Evolutionary conservation across 2,888 invertebrate species (phyloP), one percentile per base, ranked within the genome.

Genomic region (Aphidius colemani): DNA sequence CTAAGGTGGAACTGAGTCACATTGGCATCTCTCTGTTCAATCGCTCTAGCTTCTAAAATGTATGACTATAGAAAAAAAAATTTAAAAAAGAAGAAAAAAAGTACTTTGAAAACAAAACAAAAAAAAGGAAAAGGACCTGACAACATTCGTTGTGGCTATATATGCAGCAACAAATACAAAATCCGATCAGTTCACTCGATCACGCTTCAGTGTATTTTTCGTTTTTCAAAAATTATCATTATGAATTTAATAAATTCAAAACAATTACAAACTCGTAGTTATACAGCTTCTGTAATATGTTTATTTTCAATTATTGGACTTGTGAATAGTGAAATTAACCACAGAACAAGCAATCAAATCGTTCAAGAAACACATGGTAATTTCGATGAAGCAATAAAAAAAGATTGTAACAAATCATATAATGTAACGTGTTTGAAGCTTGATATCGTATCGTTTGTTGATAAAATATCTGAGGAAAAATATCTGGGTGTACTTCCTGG

Each of bases 391-490:
- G 57, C 61, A 2, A 68, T 79, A 67, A 80, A 64, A 69, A 83
- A 82, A 70, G 86, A 86, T 68, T 90, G 90, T 78, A 84, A 84
- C 48, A 85, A 84, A 39, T 82, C 84, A 0, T 88, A 89, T 73
- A 91, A 89, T 77, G 85, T 89, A 39, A 90, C 91, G 76, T 94
- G 94, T 75, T 82, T 93, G 48, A 94, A 93, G 77, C 84, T 93
- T 67, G 92, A 93, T 73, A 87, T 91, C 53, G 87, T 92, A 2
- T 90, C 90, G 6, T 88, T 93, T 74, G 85, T 94, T 68, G 93
- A 93, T 76, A 88, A 89, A 56, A 76, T 93, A 44, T 88, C 90
- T 70, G 89, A 90, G 75, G 87, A 88, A 69, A 87, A 89, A 72
- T 88, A 90, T 78, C 85, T 91, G 6, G 86, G 85, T 67, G 85